Base-by-base conservation (phyloP, 92 coral and sea anemone species). In the Pocillopora grandis region DNA sequence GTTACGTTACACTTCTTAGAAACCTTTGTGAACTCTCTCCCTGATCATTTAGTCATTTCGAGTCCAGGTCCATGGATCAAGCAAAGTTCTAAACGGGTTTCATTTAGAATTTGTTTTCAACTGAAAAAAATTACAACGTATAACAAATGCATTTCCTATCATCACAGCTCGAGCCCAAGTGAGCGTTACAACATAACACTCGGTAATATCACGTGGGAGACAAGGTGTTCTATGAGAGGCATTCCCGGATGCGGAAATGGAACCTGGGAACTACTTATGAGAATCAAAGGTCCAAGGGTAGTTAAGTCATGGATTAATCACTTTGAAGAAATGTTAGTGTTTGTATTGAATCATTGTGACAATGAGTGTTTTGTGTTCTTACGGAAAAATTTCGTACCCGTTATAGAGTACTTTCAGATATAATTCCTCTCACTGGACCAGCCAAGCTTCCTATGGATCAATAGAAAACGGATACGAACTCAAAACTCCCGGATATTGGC, bases 401-500 rank as follows among this genome's bases (percentile, higher is more conserved):
- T 72, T 12, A 11, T 20, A 72, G 76, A 72, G 55, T 19, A 72
- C 76, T 4, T 72, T 72, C 62, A 23, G 16, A 10, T 72, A 48
- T 18, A 33, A 72, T n/a, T 72, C 76, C 12, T 2, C n/a, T 9
- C 76, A 21, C 7, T 72, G 76, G 76, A 52, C 31, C 57, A 72
- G 62, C 36, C 49, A 61, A 61, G 13, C n/a, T 0, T 76, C 80
- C 8, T 42, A 42, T 42, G 52, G 52, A 2, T 42, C 52, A 17
- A 9, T 16, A 21, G 17, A 12, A 18, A 18, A 56, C 5, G 9
- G 48, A 37, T 18, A 75, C 1, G 49, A 75, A 75, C 9, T 37
- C 78, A 58, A 76, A 76, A 58, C 23, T 76, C 68, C 70, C 7
- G 80, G 80, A 76, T 76, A 61, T 58, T 76, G 80, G 69, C 58